Evolutionary conservation across 2,888 invertebrate genomes (phyloP), one percentile per base, ranked within the genome.

Genomic region (Phyllotreta cruciferae): DNA sequence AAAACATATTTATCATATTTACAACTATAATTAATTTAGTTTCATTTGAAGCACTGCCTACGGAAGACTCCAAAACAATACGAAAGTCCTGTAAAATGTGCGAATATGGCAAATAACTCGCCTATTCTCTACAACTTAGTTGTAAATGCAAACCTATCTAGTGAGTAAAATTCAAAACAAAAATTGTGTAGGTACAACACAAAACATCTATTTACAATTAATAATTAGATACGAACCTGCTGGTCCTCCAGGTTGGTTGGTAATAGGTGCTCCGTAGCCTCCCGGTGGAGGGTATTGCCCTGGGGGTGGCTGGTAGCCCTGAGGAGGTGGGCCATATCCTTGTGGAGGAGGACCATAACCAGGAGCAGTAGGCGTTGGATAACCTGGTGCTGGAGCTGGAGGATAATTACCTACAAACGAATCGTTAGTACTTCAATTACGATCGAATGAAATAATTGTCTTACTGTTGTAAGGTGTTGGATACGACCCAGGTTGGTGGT

Each of bases 401-500:
- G 73, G 72, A 60, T 72, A 73, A 36, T 67, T 67, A 61, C 68
- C 71, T 73, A 55, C 52, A 68, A 65, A 55, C 24, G 10, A 50
- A n/a, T 52, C 3, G 14, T 10, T 39, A 14, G 13, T 44, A n/a
- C 3, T 9, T n/a, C 10, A n/a, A 45, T 38, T 13, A 47, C 11
- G 14, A 47, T 6, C 37, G 38, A 37, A 57, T n/a, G 36, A 11
- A 44, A 10, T 9, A 47, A 14, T 37, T 10, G 5, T 65, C 70
- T 70, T 67, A 73, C 73, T 66, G 61, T 73, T 73, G 57, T 72
- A 73, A 7, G 74, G 68, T 9, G 83, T 81, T 11, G 81, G 80
- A 57, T 74, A 74, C 49, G 58, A 62, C 9, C 70, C 67, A n/a
- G 73, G 80, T 76, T 83, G 84, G 6, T 83, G 67, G 82, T 84